Evolutionary conservation across 2,113 vertebrate genomes (phyloP).

Genomic region (Pelecanoides urinatrix): DNA sequence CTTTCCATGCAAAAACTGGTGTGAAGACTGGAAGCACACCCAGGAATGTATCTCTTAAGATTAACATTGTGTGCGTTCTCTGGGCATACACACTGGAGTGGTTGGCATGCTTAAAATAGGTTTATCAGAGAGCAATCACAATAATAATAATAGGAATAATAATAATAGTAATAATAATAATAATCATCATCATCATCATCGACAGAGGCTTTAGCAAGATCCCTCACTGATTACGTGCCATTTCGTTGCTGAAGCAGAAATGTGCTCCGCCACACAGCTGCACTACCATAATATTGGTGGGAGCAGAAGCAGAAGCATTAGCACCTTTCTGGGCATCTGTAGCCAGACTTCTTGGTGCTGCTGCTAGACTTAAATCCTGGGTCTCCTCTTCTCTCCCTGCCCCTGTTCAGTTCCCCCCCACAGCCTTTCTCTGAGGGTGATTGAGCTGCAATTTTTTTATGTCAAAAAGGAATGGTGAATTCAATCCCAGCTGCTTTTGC

Average conservation of each 20-base stretch:
- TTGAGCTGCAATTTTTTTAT: not conserved
- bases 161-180: not conserved
- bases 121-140: not conserved
- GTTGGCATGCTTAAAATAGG: not conserved
- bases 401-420: not conserved
- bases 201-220: not conserved
- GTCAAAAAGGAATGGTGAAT: not conserved
- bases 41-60: not conserved
- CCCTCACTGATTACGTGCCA: not conserved
- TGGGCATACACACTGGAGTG: not conserved
- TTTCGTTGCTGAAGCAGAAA: not conserved
- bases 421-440: not conserved
- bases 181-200: no score
- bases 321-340: not conserved
- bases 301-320: not conserved
- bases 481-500: not conserved
- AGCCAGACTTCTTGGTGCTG: not conserved
- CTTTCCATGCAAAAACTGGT: not conserved
- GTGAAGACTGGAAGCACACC: not conserved
- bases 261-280: not conserved
- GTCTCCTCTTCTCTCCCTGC: not conserved
- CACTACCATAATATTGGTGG: accelerated
- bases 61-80: not conserved
- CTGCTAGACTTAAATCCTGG: not conserved
- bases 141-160: not conserved